Percentiles rank a stretch among this genome's conserved stretches.
Evolutionary conservation across 2,797 vertebrate species (phyloP).

Genomic region (Sphaeramia orbicularis): DNA sequence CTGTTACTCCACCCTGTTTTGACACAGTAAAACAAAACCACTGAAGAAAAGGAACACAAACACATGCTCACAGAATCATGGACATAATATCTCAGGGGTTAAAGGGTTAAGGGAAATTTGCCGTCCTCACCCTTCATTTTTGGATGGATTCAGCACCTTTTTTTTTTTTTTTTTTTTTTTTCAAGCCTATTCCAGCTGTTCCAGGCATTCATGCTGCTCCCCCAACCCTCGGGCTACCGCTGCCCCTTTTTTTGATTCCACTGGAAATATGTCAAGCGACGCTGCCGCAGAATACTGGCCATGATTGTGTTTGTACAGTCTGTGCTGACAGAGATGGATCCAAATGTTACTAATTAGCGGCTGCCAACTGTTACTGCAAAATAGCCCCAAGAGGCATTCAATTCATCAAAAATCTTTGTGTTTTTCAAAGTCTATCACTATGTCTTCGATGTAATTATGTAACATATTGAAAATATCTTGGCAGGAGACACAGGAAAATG

Average conservation of each 20-base stretch:
- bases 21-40: no score
- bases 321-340: constrained; percentile 14
- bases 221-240: constrained; percentile 11
- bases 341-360: constrained; percentile 41
- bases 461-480: background rate
- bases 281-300: background rate
- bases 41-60: no score
- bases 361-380: constrained; percentile 27
- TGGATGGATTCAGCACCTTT: background rate
- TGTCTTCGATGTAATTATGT: constrained; percentile 7
- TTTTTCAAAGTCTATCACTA: constrained; percentile 5
- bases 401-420: constrained; percentile 13
- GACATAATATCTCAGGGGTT: no score
- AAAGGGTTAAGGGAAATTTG: no score
- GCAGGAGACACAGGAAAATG: background rate
- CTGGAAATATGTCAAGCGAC: background rate
- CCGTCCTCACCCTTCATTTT: background rate
- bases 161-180: background rate
- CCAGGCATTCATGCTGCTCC: background rate
- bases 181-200: constrained; percentile 20
- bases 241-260: background rate
- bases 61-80: no score
- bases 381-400: constrained; percentile 6
- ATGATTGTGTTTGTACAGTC: constrained; percentile 7
- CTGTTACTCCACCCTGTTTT: no score